These are phyloP conservation scores for Anthopleura xanthogrammica DNA, from an alignment of 92 coral and sea anemone genomes.

Conservation along the genomic window DNA sequence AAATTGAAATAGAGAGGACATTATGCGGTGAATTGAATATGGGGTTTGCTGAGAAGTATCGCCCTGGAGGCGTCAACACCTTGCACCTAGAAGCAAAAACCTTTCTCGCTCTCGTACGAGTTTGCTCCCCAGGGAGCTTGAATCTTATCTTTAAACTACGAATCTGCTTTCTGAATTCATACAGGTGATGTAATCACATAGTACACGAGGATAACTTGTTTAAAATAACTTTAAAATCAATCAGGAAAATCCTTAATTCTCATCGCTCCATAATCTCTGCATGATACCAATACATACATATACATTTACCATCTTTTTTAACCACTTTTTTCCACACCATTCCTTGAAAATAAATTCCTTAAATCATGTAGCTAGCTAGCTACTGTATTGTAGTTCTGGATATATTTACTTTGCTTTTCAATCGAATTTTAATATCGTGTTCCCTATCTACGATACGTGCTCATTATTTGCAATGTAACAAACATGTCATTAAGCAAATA, in stretches of 20 bases:
- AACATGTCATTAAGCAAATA: constrained; percentile 8
- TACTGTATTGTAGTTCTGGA: neutral
- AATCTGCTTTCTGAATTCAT: neutral
- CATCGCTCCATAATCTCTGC: neutral
- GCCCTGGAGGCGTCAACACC: neutral
- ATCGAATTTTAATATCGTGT: neutral
- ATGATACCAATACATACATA: neutral
- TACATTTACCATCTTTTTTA: neutral
- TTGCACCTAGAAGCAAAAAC: neutral
- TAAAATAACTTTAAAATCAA: neutral
- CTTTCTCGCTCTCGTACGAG: neutral
- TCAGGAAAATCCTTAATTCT: neutral
- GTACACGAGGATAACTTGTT: neutral
- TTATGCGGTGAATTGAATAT: neutral
- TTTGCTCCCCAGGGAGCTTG: neutral
- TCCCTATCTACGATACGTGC: neutral
- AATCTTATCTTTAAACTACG: neutral
- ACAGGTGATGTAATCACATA: neutral
- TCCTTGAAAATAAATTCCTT: neutral
- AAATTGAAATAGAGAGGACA: neutral
- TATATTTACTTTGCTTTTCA: neutral
- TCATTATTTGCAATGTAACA: constrained; percentile 3
- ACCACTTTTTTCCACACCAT: neutral
- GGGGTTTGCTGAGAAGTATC: no score
- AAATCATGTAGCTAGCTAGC: neutral